Evolutionary conservation across 2,113 vertebrate species (phyloP).

Genomic region (Anas platyrhynchos): DNA sequence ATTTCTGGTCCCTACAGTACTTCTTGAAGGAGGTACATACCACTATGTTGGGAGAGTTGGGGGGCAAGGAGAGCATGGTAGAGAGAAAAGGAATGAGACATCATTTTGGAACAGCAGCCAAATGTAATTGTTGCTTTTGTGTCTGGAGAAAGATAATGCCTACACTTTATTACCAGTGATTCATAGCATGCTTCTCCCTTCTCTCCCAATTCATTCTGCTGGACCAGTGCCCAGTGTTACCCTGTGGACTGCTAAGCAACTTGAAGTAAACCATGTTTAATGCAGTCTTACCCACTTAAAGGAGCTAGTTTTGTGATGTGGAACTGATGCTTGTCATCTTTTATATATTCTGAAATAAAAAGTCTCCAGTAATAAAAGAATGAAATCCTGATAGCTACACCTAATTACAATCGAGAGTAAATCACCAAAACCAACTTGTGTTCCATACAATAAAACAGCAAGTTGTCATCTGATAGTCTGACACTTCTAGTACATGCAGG

Average conservation of each 20-base stretch:
- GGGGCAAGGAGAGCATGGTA: not conserved
- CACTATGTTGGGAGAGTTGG: not conserved
- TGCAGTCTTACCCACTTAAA: not conserved
- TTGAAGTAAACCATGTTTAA: conserved; percentile 3
- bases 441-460: not conserved
- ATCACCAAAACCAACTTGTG: not conserved
- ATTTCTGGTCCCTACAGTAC: not conserved
- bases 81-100: not conserved
- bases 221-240: not conserved
- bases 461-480: not conserved
- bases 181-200: conserved; percentile 29
- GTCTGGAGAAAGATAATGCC: conserved; percentile 50
- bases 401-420: conserved; percentile 5
- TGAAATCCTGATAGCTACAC: not conserved
- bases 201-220: not conserved
- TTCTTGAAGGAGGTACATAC: not conserved
- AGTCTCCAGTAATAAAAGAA: not conserved
- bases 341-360: not conserved
- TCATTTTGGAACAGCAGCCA: conserved; percentile 34
- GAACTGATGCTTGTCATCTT: not conserved
- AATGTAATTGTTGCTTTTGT: conserved; percentile 48
- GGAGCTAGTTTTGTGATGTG: not conserved
- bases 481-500: not conserved
- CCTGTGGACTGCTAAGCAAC: not conserved
- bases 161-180: conserved; percentile 16